Evolutionary conservation across 1,140 invertebrate genomes (phyloP), one percentile per base, ranked within the genome.

Genomic region (Camponotus floridanus): DNA sequence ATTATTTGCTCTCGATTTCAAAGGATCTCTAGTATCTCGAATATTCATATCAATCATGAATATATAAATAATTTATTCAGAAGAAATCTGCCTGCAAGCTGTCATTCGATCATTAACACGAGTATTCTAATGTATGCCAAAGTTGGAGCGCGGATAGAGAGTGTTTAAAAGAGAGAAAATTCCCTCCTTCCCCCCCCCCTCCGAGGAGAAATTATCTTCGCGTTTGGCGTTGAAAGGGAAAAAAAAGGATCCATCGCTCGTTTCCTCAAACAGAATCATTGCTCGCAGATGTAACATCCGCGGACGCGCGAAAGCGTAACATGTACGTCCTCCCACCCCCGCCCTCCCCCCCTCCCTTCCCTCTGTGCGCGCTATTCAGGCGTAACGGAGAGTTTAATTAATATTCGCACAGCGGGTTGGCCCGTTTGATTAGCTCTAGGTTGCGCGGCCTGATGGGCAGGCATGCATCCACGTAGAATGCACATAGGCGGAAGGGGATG

Each of bases 321-420:
- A 18, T 81, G 5, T 80, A 71, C 67, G 70, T 78, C 48, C 83
- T 76, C 76, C 62, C 76, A 64, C 21, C 74, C 84, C 65, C 83
- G n/a, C 55, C 61, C 70, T 88, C 81, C 87, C 83, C 62, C 85
- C 86, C 88, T 90, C 86, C 86, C 85, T 87, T 76, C 62, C 85
- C 87, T 88, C 88, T 90, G 79, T 91, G 86, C 88, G 87, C 87
- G 89, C 92, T 78, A 89, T 91, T 92, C 92, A 90, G 90, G 79
- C 91, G 92, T 92, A 93, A 93, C 89, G 88, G 88, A 91, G 91
- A 92, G 92, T 94, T 94, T 93, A 94, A 94, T 94, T 94, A 93
- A 94, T 94, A 94, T 94, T 93, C 91, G 92, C 91, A 90, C 91
- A 92, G 91, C 88, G 91, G 90, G 92, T 90, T 88, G 89, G 92